Evolutionary conservation across 2,888 invertebrate genomes (phyloP), one percentile per base, ranked within the genome.

Genomic region (Cerastoderma edule): DNA sequence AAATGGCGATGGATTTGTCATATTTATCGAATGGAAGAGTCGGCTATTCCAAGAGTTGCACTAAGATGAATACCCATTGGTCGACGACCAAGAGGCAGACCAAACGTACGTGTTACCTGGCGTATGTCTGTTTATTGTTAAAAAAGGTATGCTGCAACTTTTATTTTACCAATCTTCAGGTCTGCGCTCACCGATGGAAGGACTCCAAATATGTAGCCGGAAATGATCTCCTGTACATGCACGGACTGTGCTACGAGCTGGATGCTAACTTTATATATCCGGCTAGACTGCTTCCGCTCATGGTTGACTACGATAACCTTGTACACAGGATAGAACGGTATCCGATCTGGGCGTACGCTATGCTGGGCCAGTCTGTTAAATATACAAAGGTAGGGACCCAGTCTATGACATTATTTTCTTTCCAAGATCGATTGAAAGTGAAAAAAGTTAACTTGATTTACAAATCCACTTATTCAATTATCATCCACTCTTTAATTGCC

Each of bases 131-230:
- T 56, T 30, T 56, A 56, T 4, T 27, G 22, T 19, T 24, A 28
- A 19, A 6, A n/a, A 32, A 28, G n/a, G 5, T 28, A 22, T 39
- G 22, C 3, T 22, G 22, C 16, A 28, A 54, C 8, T 8, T 56
- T 22, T 30, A 65, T 8, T 4, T 24, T 48, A 24, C 24, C 48
- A 48, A 22, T 8, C 24, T 66, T 6, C 48, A 90, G 90, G 84
- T 88, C 0, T 90, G 90, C 75, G 89, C 89, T 2, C 90, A 88
- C 46, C 76, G 88, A 53, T 90, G 90, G 90, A 86, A 75, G 35
- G 86, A 89, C 48, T 74, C 81, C 2, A 80, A 84, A 65, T 82
- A 77, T 80, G 65, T 72, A 13, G n/a, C 68, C 30, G 71, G 81
- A 57, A 72, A 83, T 48, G 85, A 87, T 50, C 82, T 80, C 30